phyloP scores from a whole-genome alignment of 1,140 invertebrate species.

The Coelopa frigida region DNA sequence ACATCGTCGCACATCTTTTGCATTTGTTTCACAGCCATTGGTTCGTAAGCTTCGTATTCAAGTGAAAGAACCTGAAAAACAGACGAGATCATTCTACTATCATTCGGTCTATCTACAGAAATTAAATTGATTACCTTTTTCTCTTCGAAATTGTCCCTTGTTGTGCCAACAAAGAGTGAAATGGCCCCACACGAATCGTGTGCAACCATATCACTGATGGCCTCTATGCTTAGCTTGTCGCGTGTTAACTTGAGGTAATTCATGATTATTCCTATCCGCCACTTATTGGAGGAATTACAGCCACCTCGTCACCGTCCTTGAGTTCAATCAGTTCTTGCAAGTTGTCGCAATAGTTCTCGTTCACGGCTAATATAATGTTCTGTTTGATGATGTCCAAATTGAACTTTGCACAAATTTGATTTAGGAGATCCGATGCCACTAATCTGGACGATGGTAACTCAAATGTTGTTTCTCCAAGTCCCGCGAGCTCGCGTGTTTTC shows the following conservation, averaged over 20 bases:
- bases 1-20: slow-evolving; percentile 68
- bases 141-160: slow-evolving; percentile 80
- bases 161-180: slow-evolving; percentile 86
- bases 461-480: slow-evolving; percentile 50
- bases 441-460: slow-evolving; percentile 47
- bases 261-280: slow-evolving; percentile 60
- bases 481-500: slow-evolving; percentile 72
- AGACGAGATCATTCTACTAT: not conserved
- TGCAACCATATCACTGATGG: slow-evolving; percentile 58
- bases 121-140: slow-evolving; percentile 54
- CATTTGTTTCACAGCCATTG: slow-evolving; percentile 84
- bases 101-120: not conserved
- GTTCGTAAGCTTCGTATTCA: slow-evolving; percentile 89
- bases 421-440: slow-evolving; percentile 50
- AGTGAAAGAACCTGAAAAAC: slow-evolving; percentile 61
- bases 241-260: slow-evolving; percentile 61
- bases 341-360: slow-evolving; percentile 61
- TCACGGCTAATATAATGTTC: slow-evolving; percentile 69
- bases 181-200: slow-evolving; percentile 77
- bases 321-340: slow-evolving; percentile 51
- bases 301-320: slow-evolving; percentile 64
- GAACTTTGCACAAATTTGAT: slow-evolving; percentile 54
- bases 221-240: slow-evolving; percentile 60
- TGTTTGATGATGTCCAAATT: slow-evolving; percentile 61
- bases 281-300: slow-evolving; percentile 81